Base-by-base conservation (phyloP, 2,888 invertebrate species). In the Rhingia rostrata region DNA sequence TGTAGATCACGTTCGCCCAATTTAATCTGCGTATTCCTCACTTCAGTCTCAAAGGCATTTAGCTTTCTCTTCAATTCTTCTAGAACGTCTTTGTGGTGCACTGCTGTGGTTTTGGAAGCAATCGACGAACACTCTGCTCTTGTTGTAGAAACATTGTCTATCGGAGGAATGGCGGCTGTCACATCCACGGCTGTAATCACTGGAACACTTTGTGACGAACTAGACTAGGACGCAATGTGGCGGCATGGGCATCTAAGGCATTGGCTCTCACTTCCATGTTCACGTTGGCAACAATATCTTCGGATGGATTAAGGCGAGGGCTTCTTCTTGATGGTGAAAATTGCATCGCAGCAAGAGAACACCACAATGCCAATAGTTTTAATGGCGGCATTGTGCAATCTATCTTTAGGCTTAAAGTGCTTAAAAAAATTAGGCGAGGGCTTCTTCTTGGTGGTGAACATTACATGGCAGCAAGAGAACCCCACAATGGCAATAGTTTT, bases 1-100 rank as follows among this genome's bases (percentile, higher is more conserved):
- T 58, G 58, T 5, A 43, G n/a, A 32, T 60, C 32, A 43, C 60
- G 60, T 60, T 60, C 43, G 32, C 43, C 10, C 4, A 60, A 12
- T 32, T 43, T 32, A 4, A 43, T 60, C 12, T 60, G 41, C 32
- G 60, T 60, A 14, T 6, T 41, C 60, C 60, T 41, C 7, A 60
- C 43, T 60, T 60, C 60, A 32, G 6, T 43, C 35, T 61, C 45
- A 10, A 49, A 3, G 33, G 14, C 47, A 22, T 4, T 45, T 35
- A 61, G 47, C 22, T 47, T 33, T 14, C 35, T 45, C 32, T 61
- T 45, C 3, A 61, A 3, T 3, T 0, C 35, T 45, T 35, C 22
- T 22, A 22, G 12, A 30, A 35, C 1, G 10, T 9, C 9, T 32
- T 53, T 0, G 7, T 37, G 64, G 49, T n/a, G 14, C 32, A 6